These are phyloP conservation scores for Scylla paramamosain DNA, from an alignment of 1,140 invertebrate genomes.

Conservation along the genomic window DNA sequence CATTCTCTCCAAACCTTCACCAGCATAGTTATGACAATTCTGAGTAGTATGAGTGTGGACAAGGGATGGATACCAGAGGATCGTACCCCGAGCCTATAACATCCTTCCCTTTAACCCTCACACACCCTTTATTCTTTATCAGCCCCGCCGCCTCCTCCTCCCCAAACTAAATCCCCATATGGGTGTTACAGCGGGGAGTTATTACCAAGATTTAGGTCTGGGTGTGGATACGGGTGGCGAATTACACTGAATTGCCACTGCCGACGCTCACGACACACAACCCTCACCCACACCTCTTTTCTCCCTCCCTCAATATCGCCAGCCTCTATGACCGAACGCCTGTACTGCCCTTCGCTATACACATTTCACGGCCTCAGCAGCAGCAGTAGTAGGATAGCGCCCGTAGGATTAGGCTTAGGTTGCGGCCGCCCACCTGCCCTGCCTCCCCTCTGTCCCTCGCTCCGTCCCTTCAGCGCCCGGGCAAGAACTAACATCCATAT, in stretches of 20 bases:
- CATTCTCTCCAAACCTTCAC: too few species aligned
- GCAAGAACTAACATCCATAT: constrained; percentile 53
- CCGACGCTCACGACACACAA: background rate
- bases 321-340: background rate
- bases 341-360: constrained; percentile 11
- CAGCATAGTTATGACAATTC: too few species aligned
- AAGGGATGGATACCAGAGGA: too few species aligned
- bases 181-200: too few species aligned
- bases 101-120: background rate
- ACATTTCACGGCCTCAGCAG: background rate
- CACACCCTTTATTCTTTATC: too few species aligned
- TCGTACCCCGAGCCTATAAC: too few species aligned
- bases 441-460: background rate
- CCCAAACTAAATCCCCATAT: too few species aligned
- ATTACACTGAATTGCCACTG: background rate
- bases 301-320: background rate
- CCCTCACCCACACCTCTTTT: constrained; percentile 26
- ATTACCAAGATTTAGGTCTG: too few species aligned
- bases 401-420: constrained; percentile 10
- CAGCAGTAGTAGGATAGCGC: background rate
- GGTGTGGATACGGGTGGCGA: too few species aligned
- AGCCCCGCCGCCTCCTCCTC: too few species aligned
- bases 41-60: too few species aligned
- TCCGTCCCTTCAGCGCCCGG: background rate
- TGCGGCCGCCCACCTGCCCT: background rate